phyloP scores from a whole-genome alignment of 2,113 vertebrate species.

The Cyanoliseus patagonus region DNA sequence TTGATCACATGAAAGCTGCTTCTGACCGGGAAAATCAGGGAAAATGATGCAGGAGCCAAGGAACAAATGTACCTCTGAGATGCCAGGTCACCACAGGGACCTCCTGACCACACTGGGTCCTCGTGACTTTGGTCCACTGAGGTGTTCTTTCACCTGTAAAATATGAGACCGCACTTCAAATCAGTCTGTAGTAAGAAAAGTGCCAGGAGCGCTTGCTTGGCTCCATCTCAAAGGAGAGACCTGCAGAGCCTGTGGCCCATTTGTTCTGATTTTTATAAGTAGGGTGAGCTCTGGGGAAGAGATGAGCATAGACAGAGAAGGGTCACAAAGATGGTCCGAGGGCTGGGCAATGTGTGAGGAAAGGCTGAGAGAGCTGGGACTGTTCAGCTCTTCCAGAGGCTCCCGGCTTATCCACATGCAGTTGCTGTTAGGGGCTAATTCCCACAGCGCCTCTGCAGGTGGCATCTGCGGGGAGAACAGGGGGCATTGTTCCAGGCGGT shows the following conservation, averaged over 20 bases:
- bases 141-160: accelerated
- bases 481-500: too few species aligned
- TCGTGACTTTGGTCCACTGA: accelerated
- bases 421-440: not conserved
- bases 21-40: not conserved
- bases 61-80: not conserved
- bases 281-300: not conserved
- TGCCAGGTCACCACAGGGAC: not conserved
- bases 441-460: not conserved
- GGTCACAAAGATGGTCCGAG: not conserved
- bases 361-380: not conserved
- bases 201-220: accelerated
- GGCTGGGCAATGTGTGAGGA: not conserved
- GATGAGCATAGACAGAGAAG: not conserved
- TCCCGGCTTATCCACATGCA: not conserved
- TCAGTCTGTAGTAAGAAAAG: not conserved
- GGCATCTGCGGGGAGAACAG: not conserved
- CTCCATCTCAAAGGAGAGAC: not conserved
- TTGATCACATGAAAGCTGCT: not conserved
- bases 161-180: accelerated
- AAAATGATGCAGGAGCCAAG: not conserved
- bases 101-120: accelerated
- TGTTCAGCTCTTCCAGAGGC: not conserved
- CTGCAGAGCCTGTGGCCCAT: not conserved
- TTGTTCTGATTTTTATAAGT: not conserved